Base-by-base conservation (phyloP, 2,113 vertebrate species). In the Otus sunia region DNA sequence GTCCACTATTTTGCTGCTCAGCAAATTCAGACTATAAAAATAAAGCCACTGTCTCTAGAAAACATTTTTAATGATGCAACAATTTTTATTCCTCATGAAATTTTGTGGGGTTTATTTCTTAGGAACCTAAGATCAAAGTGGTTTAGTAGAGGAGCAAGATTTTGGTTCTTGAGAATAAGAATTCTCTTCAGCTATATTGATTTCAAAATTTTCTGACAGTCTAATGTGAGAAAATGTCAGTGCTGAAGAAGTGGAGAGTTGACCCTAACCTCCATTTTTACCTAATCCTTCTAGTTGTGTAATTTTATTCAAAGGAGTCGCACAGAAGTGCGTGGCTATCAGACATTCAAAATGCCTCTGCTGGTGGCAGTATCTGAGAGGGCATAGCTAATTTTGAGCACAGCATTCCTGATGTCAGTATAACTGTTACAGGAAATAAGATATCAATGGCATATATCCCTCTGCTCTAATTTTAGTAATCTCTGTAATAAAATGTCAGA, bases 401-500 rank as follows among this genome's bases (percentile, higher is more conserved):
- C 93, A 82, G 87, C 83, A 23, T 96, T 97, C 87, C 90, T 94
- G 53, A 32, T 91, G 36, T 94, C 53, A 39, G 43, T 86, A 30
- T 90, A 94, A 71, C 84, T 94, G 83, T 71, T 92, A 60, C 86
- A 93, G 96, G 97, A 94, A 97, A 97, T 93, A 95, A 95, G 96
- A 98, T 97, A 97, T 94, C 91, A 86, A 86, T 94, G 82, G 60
- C 78, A 77, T 96, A 94, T 96, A 94, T 75, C 95, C 69, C 87
- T 81, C 7, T 83, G 76, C 72, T 95, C 98, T 98, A 98, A 98
- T 97, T 98, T 98, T 98, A 98, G 98, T 94, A 74, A 79, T 62
- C 73, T 18, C 32, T 92, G 29, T 50, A 91, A 88, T 49, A 87
- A 94, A 94, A 96, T 94, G 60, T 95, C 92, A 97, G 83, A 45